Base-by-base conservation (phyloP, 2,888 invertebrate genomes). In the Perdita meconis region DNA sequence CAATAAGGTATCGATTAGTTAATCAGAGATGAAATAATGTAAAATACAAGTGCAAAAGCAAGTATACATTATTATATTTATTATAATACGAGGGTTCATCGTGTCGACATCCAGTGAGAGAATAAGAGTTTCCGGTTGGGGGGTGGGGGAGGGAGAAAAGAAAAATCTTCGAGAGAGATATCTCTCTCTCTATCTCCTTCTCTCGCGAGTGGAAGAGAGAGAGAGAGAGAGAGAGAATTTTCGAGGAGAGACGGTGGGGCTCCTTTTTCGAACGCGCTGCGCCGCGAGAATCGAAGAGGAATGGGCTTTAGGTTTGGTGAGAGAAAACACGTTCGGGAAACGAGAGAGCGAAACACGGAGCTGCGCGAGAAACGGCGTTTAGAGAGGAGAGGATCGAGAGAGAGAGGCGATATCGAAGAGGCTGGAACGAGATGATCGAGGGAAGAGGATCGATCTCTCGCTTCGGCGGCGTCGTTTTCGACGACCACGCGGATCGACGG, bases 1-100 rank as follows among this genome's bases (percentile, higher is more conserved):
- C 92, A 92, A 92, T 92, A 92, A 92, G 89, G 90, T 92, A 92
- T 91, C 87, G 91, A 91, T 92, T 92, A 92, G 90, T 91, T 90
- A 88, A 89, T 85, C 87, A 85, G 85, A 86, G 86, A 85, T 86
- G 86, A 85, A 87, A 85, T 89, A 88, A 91, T 92, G 91, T 92
- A 92, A 92, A 88, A 91, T 92, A 92, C 87, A 89, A 91, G 89
- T 90, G 89, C 88, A 91, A 91, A 89, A 88, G 87, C 89, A 88
- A 87, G 89, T 90, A 91, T 90, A 90, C 88, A 90, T 89, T 90
- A 91, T 90, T 91, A 90, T 91, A 90, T 90, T 91, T 92, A 92
- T 90, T 91, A 90, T 91, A 90, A 86, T 86, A 72, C 73, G 72
- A 63, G 77, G 57, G 55, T 64, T 53, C 63, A 53, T 71, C 74